Percentiles rank a stretch among this genome's conserved stretches.
Conservation (phyloP, 1,140 invertebrate species). For the Penaeus indicus region DNA sequence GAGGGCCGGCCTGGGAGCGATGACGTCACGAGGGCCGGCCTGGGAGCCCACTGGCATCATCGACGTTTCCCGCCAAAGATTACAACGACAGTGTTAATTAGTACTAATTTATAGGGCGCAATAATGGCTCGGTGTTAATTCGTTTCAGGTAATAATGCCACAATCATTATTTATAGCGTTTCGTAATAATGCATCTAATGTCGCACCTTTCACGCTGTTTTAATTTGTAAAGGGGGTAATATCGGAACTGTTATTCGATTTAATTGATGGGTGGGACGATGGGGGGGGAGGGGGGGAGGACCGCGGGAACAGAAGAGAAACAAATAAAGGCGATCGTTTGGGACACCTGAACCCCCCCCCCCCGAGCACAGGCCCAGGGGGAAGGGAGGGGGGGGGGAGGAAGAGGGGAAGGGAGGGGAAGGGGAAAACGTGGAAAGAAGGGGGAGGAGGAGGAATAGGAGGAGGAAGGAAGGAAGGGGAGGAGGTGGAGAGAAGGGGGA, state of each 20-base stretch:
- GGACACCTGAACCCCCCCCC: too few relatives aligned
- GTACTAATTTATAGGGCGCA: conserved; percentile 45
- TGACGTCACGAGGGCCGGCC: neutral
- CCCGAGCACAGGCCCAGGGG: too few relatives aligned
- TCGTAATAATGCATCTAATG: conserved; percentile 40
- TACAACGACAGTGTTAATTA: conserved; percentile 47
- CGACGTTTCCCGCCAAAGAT: neutral
- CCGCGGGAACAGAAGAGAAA: too few relatives aligned
- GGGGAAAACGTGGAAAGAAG: too few relatives aligned
- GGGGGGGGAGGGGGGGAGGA: too few relatives aligned
- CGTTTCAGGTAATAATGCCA: conserved; percentile 41
- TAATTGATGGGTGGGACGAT: too few relatives aligned
- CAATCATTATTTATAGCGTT: conserved; percentile 45
- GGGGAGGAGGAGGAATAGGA: neutral
- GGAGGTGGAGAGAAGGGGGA: too few relatives aligned
- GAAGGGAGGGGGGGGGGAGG: too few relatives aligned
- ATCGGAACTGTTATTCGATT: conserved; percentile 14
- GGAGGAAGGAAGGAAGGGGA: too few relatives aligned
- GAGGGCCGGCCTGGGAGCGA: neutral
- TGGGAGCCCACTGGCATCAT: neutral
- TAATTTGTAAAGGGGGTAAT: conserved; percentile 45
- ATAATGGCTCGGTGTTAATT: conserved; percentile 45
- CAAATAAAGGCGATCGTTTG: too few relatives aligned
- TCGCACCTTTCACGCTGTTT: conserved; percentile 41
- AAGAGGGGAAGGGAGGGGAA: too few relatives aligned